Base-by-base conservation (phyloP, 23 tunicate species). In the Clavelina lepadiformis region DNA sequence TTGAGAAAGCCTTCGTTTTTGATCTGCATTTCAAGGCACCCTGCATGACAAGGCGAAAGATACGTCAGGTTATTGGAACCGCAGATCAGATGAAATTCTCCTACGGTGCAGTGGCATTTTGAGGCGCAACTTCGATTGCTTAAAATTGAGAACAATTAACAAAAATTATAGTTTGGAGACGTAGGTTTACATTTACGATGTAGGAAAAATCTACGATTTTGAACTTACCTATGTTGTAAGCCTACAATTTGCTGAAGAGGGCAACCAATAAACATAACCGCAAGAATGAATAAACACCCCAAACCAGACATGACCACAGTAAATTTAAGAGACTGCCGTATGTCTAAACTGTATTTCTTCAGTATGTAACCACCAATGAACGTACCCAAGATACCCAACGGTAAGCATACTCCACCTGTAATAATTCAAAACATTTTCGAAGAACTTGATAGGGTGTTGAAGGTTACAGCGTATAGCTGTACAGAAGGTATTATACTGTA, bases 371-470 rank as follows among this genome's bases (percentile, higher is more conserved):
- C 95, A 13, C 95, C 95, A 6, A 44, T 35, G 11, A 86, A 80
- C 5, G 95, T 78, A 2, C 95, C 95, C 29, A 62, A 38, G 27
- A 86, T 86, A 23, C 86, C 95, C 33, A 84, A 41, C 15, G 95
- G 95, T 25, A 86, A 73, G 75, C 85, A 86, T n/a, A 86, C 70
- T 63, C 85, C 85, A 78, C 95, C 95, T 86, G 56, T 0, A 60
- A 34, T 58, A 29, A 21, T 22, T 54, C 20, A 41, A 41, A 41
- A 41, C 49, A 41, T 15, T 41, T 41, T 8, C 49, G 11, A 41
- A 41, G 49, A 8, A 41, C 13, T 15, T 8, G 13, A 41, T 41
- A 41, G 13, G 15, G 49, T 41, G 11, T n/a, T n/a, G n/a, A n/a
- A n/a, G n/a, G n/a, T n/a, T n/a, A n/a, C n/a, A n/a, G n/a, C n/a